phyloP scores from a whole-genome alignment of 2,888 invertebrate genomes.

The Brenthis daphne region DNA sequence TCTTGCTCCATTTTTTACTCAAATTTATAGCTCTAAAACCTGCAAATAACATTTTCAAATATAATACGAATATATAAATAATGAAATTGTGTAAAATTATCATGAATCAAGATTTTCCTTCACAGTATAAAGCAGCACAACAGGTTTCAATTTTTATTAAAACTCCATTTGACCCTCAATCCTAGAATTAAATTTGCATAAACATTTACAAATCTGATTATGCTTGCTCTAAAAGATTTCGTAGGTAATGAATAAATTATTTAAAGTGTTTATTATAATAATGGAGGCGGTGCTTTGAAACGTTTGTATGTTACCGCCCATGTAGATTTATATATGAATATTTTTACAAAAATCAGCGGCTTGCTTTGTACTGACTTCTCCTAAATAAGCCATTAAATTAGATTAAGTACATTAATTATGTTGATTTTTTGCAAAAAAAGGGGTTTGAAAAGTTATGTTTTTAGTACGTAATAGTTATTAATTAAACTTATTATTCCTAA shows the following conservation, averaged over 20 bases:
- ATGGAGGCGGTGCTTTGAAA: slow-evolving; percentile 16
- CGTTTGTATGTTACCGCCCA: slow-evolving; percentile 14
- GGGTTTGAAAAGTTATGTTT: too few relatives aligned
- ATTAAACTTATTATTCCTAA: too few relatives aligned
- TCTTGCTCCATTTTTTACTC: too few relatives aligned
- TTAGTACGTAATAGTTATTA: too few relatives aligned
- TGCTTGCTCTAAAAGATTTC: slow-evolving; percentile 8
- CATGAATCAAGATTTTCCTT: too few relatives aligned
- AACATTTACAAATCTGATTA: slow-evolving; percentile 18
- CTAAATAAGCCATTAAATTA: slow-evolving; percentile 5
- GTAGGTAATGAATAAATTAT: slow-evolving; percentile 20
- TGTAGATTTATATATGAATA: slow-evolving; percentile 8
- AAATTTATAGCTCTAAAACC: too few relatives aligned
- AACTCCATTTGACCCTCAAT: slow-evolving; percentile 17
- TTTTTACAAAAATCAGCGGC: not conserved
- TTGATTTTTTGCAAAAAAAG: not conserved
- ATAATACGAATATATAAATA: too few relatives aligned
- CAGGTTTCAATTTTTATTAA: slow-evolving; percentile 12
- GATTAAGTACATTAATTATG: not conserved
- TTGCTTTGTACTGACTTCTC: slow-evolving; percentile 6
- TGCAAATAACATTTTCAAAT: too few relatives aligned
- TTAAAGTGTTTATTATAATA: slow-evolving; percentile 23
- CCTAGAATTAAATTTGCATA: slow-evolving; percentile 21
- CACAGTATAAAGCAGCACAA: not conserved
- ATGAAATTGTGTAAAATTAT: too few relatives aligned